phyloP scores from a whole-genome alignment of 2,113 vertebrate genomes.

The Chiloscyllium plagiosum region DNA sequence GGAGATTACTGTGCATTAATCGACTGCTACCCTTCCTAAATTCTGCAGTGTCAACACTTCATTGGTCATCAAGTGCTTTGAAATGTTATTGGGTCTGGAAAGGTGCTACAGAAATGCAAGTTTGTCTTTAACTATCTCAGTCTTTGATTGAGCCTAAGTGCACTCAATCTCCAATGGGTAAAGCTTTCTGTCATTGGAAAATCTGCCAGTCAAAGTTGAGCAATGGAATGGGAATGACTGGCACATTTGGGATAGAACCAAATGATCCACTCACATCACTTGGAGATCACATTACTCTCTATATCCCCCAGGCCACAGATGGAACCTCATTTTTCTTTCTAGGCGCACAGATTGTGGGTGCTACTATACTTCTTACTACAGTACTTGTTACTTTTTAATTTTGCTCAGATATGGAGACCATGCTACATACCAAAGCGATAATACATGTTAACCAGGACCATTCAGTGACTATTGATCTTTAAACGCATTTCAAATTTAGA shows the following conservation, averaged over 20 bases:
- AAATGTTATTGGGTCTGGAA: background rate
- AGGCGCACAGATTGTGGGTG: background rate
- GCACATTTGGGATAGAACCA: background rate
- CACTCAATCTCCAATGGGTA: background rate
- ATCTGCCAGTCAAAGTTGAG: background rate
- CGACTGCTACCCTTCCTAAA: background rate
- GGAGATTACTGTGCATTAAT: background rate
- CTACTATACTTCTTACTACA: background rate
- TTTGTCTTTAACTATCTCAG: background rate
- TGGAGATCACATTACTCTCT: background rate
- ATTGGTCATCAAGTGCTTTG: background rate
- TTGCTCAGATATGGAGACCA: background rate
- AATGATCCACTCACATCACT: background rate
- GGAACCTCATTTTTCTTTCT: background rate
- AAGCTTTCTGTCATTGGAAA: background rate
- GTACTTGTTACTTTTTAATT: background rate
- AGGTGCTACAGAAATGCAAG: background rate
- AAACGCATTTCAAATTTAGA: background rate
- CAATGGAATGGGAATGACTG: background rate
- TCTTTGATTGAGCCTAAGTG: background rate
- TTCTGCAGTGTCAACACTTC: background rate
- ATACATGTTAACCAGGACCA: background rate
- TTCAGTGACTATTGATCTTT: background rate
- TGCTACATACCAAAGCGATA: background rate
- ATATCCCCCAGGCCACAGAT: background rate